Evolutionary conservation across 37 sponge, comb jelly and placozoan genomes (phyloP).

Genomic region (Mnemiopsis leidyi): DNA sequence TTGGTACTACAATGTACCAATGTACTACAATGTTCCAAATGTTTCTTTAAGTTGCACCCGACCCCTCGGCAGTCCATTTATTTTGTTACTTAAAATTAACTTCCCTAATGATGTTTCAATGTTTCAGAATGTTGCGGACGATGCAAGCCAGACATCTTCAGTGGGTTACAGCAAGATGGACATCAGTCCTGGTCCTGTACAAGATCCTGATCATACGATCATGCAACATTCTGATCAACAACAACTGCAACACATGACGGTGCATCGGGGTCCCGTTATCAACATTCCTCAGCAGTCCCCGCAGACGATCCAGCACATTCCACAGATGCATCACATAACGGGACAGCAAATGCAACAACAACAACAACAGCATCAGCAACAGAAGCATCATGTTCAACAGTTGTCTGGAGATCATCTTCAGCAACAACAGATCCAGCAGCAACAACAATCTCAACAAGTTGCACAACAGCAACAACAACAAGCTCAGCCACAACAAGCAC

Average conservation of each 20-base stretch:
- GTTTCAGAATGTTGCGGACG: constrained; percentile 18
- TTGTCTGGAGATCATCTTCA: neutral
- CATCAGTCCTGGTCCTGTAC: constrained; percentile 5
- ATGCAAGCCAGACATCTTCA: neutral
- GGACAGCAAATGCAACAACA: neutral
- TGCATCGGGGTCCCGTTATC: neutral
- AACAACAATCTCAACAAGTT: neutral
- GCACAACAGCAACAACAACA: neutral
- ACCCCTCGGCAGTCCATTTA: too few relatives aligned
- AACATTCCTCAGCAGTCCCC: neutral
- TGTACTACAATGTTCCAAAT: too few relatives aligned
- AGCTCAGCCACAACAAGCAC: neutral
- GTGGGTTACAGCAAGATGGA: constrained; percentile 8
- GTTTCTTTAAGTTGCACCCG: too few relatives aligned
- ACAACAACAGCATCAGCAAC: neutral
- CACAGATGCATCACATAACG: neutral
- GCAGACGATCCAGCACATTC: constrained; percentile 37
- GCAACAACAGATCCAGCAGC: neutral
- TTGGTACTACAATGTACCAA: too few relatives aligned
- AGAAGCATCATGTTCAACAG: constrained; percentile 19
- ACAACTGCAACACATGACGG: neutral
- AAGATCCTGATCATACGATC: neutral
- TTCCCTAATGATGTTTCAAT: too few relatives aligned
- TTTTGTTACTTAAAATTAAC: too few relatives aligned
- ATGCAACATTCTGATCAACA: constrained; percentile 21